Percentiles rank a stretch among this genome's conserved stretches.
phyloP scores from a whole-genome alignment of 1,140 invertebrate species.

The Meteorus sp. region DNA sequence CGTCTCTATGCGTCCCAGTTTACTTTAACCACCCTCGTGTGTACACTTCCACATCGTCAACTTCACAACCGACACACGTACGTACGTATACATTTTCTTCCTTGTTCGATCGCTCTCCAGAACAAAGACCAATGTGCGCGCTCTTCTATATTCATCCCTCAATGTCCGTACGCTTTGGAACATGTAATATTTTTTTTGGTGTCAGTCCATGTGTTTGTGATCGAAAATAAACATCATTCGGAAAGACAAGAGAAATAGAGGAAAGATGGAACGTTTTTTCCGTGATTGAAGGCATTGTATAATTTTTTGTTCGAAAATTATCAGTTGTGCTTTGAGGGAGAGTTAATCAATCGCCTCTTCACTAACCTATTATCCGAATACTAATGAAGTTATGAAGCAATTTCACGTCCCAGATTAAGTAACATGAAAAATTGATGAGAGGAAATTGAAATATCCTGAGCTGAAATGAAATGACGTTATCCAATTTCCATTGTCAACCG shows the following conservation, averaged over 20 bases:
- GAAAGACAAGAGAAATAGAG: too few species aligned
- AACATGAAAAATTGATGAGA: not conserved
- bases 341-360: too few species aligned
- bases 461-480: not conserved
- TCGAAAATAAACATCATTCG: too few species aligned
- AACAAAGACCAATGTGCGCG: conserved; percentile 10
- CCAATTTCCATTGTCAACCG: not conserved
- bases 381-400: too few species aligned
- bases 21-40: not conserved
- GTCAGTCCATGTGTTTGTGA: too few species aligned
- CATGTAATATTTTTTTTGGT: not conserved
- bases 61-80: not conserved
- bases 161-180: not conserved
- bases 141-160: too few species aligned
- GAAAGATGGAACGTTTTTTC: too few species aligned
- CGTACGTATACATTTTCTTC: not conserved
- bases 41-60: not conserved
- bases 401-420: too few species aligned
- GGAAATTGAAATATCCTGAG: not conserved
- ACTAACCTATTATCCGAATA: too few species aligned
- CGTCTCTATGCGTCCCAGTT: conserved; percentile 8
- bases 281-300: too few species aligned
- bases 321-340: too few species aligned
- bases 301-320: too few species aligned
- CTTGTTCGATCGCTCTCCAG: conserved; percentile 10